phyloP scores from a whole-genome alignment of 2,113 vertebrate genomes.

The Balaeniceps rex region DNA sequence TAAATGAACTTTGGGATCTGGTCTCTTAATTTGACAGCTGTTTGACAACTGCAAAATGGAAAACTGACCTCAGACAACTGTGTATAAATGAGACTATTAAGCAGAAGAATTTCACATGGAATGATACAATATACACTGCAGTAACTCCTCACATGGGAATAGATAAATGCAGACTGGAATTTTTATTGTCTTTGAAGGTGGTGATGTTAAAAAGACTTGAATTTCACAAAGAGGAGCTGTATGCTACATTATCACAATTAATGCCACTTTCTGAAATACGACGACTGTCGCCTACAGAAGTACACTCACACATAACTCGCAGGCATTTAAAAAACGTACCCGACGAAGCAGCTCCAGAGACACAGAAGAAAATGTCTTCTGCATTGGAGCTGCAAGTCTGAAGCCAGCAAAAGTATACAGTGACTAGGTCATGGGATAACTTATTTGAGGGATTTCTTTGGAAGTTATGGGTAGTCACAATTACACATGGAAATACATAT shows the following conservation, averaged over 20 bases:
- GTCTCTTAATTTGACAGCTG: conserved; percentile 78
- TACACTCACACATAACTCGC: neutral
- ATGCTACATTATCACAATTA: conserved; percentile 72
- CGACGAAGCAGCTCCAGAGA: neutral
- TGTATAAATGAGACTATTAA: conserved; percentile 71
- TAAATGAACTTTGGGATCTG: conserved; percentile 75
- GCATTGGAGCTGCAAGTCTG: neutral
- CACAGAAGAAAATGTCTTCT: neutral
- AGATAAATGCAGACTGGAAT: conserved; percentile 74
- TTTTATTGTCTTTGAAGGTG: conserved; percentile 81
- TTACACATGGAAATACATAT: neutral
- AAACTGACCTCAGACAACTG: conserved; percentile 78
- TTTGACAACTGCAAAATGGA: conserved; percentile 78
- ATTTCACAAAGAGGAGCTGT: conserved; percentile 68
- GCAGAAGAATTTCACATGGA: conserved; percentile 72
- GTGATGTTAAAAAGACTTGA: conserved; percentile 65
- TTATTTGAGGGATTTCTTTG: neutral
- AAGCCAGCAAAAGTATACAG: neutral
- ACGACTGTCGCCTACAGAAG: neutral
- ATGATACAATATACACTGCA: conserved; percentile 76
- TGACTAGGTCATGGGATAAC: neutral
- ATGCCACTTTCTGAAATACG: conserved; percentile 68
- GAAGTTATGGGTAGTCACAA: neutral
- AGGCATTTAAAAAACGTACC: neutral
- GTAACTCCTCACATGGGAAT: conserved; percentile 72